Evolutionary conservation across 2,888 invertebrate species (phyloP), one percentile per base, ranked within the genome.

Genomic region (Gnatocerus cornutus): DNA sequence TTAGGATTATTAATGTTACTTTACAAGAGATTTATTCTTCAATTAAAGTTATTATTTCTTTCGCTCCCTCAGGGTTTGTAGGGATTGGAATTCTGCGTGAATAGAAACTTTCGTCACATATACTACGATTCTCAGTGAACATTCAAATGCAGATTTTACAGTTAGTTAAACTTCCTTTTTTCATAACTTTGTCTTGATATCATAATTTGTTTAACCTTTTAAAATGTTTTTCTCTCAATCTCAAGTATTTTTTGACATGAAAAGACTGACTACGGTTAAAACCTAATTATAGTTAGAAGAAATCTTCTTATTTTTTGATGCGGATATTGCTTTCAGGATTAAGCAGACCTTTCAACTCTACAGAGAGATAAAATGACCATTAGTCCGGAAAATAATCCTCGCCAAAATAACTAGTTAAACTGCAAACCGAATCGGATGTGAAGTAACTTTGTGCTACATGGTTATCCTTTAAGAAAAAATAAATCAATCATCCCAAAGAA

Each of bases 11-110:
- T 52, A 52, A 52, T 52, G 52, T 12, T 52, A 52, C 52, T 52
- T 52, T 30, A 27, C 13, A 39, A 9, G 39, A 55, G 55, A 55
- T 39, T 55, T 55, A 55, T 53, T 53, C 14, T 14, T 37, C 53
- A 53, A 37, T 55, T 55, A 55, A 37, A 39, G 39, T 55, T 55
- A 55, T 55, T 39, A 55, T 55, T 55, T 55, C 55, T 39, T 37
- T 39, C 33, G 7, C 8, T 39, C 55, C 21, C 55, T 9, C 14
- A 39, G 14, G 55, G 29, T 12, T 53, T 53, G 1, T 33, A 33
- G 9, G 7, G 33, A 33, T 30, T 48, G 27, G 21, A 21, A 48
- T 27, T 48, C 27, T 48, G 33, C 33, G 33, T 33, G 33, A n/a
- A 33, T 33, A 33, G 33, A 33, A 33, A 33, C 9, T 33, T 33